These are phyloP conservation scores for Scomber japonicus DNA, from an alignment of 2,113 vertebrate species.

Conservation along the genomic window DNA sequence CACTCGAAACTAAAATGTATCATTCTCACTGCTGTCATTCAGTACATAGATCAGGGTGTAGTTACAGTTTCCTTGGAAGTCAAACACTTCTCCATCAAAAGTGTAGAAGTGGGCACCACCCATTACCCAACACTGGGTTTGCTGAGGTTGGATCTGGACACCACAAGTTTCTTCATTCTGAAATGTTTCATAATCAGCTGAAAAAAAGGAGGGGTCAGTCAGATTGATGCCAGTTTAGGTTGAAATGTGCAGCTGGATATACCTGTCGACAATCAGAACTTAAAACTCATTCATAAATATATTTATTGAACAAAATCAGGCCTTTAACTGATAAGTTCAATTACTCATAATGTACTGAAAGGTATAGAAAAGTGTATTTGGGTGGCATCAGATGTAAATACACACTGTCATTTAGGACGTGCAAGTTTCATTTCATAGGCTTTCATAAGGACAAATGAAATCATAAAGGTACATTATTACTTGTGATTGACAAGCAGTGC, in stretches of 20 bases:
- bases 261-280: background rate
- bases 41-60: slow-evolving; percentile 65
- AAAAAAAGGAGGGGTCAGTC: background rate
- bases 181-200: background rate
- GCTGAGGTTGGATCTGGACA: background rate
- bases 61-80: slow-evolving; percentile 70
- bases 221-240: background rate
- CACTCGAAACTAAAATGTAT: slow-evolving; percentile 66
- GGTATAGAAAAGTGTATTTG: background rate
- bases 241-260: background rate
- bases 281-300: background rate
- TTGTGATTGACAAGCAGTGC: slow-evolving; percentile 29
- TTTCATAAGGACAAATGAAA: background rate
- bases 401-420: background rate
- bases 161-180: slow-evolving; percentile 2
- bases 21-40: slow-evolving; percentile 26
- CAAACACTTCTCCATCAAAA: slow-evolving; percentile 66
- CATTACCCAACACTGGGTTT: slow-evolving; percentile 44
- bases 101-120: slow-evolving; percentile 59
- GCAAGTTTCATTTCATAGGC: slow-evolving; percentile 1
- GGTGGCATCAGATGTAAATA: slow-evolving; percentile 5
- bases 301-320: no score
- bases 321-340: background rate
- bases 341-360: background rate
- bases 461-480: slow-evolving; percentile 11